A percentile compares a stretch with the other conserved stretches of the same genome.
Conservation (phyloP, 2,888 invertebrate species). For the Hofmannophila pseudospretella region DNA sequence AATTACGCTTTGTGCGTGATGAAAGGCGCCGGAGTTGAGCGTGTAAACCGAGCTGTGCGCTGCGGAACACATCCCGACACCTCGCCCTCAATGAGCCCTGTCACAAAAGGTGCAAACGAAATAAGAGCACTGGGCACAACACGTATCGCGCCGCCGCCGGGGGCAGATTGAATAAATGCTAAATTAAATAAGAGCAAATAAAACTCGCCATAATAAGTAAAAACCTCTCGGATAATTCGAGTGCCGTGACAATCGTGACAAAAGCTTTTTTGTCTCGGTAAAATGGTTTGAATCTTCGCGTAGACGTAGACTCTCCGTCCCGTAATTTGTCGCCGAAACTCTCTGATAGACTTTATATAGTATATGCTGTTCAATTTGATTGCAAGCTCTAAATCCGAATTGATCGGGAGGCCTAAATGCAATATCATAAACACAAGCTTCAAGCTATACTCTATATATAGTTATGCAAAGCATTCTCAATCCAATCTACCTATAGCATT, state of each 20-base stretch:
- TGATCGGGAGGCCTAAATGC: no score
- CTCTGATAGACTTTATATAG: no score
- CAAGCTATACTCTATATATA: neutral
- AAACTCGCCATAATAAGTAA: slow-evolving; percentile 67
- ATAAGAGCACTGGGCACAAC: slow-evolving; percentile 57
- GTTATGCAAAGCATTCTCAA: neutral
- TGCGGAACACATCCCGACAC: slow-evolving; percentile 75
- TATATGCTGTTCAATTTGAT: no score
- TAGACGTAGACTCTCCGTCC: no score
- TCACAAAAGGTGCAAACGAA: slow-evolving; percentile 74
- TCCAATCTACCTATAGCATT: slow-evolving; percentile 2
- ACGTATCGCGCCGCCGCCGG: slow-evolving; percentile 50
- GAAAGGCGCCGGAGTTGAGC: slow-evolving; percentile 70
- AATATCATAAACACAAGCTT: no score
- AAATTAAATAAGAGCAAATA: slow-evolving; percentile 78
- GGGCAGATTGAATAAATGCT: slow-evolving; percentile 76
- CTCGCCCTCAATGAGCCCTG: slow-evolving; percentile 73
- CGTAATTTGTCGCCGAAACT: no score
- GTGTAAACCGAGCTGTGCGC: slow-evolving; percentile 68
- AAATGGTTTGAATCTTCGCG: neutral
- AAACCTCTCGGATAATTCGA: slow-evolving; percentile 61
- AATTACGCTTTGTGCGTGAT: slow-evolving; percentile 76
- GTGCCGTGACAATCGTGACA: slow-evolving; percentile 56
- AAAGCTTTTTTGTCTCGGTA: slow-evolving; percentile 25
- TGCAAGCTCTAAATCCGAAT: no score